Base-by-base conservation (phyloP, 2,113 vertebrate species). In the Chloroceryle aenea region DNA sequence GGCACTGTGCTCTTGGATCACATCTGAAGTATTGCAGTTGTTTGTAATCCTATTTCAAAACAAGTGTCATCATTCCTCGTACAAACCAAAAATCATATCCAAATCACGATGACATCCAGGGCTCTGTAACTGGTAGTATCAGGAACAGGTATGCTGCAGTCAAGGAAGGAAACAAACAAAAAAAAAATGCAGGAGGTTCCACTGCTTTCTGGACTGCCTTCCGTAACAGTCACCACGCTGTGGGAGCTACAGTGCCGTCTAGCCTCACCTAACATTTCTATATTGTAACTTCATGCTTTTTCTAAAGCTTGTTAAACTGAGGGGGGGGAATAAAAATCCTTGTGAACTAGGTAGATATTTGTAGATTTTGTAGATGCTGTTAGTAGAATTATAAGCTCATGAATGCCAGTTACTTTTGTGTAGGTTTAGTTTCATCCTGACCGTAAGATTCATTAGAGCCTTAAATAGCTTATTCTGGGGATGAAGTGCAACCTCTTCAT, bases 161-260 rank as follows among this genome's bases (percentile, higher is more conserved):
- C 85, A 95, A 92, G 90, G 94, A 56, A 90, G 87, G 66, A 80
- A 93, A 62, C 6, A 2, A 85, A 53, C 42, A 58, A 85, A 50
- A 67, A 58, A 85, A 50, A 67, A 38, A 59, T 19, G 5, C 29
- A 72, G 64, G 96, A 96, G 52, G 61, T 94, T 66, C 66, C 74
- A 26, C n/a, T 95, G 50, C 92, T 96, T 74, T 47, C 97, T 55
- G 93, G 55, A 45, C 66, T 96, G 71, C 97, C 97, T 4, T 92
- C 98, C 64, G 73, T 98, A 85, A 88, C 97, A 56, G 97, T 95
- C 61, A 98, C 86, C 97, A 95, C 14, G 27, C 95, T 59, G 83
- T 62, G 19, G 95, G 98, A 69, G 96, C 98, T 13, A 38, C 96
- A 22, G 95, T 96, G n/a, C 63, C 50, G 7, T 94, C 98, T 48